phyloP scores from a whole-genome alignment of 2,113 vertebrate genomes.

The Lipophrys pholis region DNA sequence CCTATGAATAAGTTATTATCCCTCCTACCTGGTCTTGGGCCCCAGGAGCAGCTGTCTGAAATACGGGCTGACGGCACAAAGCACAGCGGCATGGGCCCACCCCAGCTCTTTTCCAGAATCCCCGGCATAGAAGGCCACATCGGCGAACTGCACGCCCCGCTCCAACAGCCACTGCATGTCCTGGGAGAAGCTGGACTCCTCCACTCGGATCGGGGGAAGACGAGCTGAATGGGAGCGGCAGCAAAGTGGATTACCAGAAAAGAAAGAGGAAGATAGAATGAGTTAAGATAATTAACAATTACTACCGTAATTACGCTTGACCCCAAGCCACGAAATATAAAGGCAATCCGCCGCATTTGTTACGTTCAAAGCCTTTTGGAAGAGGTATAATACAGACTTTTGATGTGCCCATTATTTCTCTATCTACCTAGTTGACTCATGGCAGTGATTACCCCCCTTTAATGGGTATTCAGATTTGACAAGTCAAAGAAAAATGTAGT shows the following conservation, averaged over 20 bases:
- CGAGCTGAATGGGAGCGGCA: conserved; percentile 81
- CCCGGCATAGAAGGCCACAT: conserved; percentile 90
- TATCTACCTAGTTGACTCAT: conserved; percentile 11
- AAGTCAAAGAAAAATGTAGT: conserved; percentile 9
- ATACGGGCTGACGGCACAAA: conserved; percentile 91
- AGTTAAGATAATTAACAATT: conserved; percentile 2
- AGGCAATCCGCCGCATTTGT: not conserved
- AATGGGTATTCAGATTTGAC: conserved; percentile 14
- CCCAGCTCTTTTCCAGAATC: conserved; percentile 86
- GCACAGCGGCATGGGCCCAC: conserved; percentile 92
- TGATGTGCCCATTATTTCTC: not conserved
- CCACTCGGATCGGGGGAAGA: conserved; percentile 90
- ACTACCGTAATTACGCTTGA: conserved; percentile 3
- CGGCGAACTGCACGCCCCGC: conserved; percentile 90
- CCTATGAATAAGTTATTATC: not conserved
- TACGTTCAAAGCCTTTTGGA: not conserved
- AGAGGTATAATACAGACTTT: conserved; percentile 4
- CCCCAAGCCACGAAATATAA: not conserved
- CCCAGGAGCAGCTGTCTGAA: conserved; percentile 93
- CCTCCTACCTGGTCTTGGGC: conserved; percentile 77
- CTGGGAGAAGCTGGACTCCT: conserved; percentile 90
- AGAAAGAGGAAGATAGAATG: not conserved
- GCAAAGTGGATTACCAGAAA: not conserved
- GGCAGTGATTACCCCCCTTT: conserved; percentile 1
- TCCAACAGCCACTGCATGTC: conserved; percentile 92